These are phyloP conservation scores for Paracanthobrama guichenoti DNA, from an alignment of 2,113 vertebrate species.

Conservation along the genomic window DNA sequence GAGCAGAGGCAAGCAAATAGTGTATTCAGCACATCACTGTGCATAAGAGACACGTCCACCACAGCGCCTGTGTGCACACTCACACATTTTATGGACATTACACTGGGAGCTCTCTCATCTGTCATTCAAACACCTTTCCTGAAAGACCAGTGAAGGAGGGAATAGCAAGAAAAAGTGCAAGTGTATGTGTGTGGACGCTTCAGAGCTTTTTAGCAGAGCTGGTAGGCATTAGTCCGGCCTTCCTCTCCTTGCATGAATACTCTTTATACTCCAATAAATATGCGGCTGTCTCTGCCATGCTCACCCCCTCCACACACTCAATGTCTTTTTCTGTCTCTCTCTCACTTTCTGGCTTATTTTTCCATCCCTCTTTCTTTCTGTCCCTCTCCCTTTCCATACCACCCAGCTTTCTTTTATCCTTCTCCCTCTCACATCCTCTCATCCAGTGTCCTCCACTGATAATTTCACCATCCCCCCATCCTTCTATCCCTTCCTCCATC, in stretches of 20 bases:
- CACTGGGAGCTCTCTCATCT: slow-evolving; percentile 41
- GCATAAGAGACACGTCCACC: slow-evolving; percentile 29
- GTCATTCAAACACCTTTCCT: slow-evolving; percentile 51
- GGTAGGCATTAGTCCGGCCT: slow-evolving; percentile 65
- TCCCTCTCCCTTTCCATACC: not conserved
- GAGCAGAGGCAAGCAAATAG: slow-evolving; percentile 28
- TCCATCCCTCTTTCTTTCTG: not conserved
- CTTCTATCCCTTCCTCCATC: slow-evolving; percentile 14
- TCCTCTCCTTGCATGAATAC: slow-evolving; percentile 63
- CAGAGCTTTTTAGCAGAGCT: slow-evolving; percentile 61
- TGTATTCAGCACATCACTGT: slow-evolving; percentile 34
- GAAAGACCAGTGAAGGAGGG: slow-evolving; percentile 30
- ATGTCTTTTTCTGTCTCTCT: slow-evolving; percentile 4
- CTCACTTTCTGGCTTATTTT: not conserved
- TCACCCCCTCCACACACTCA: slow-evolving; percentile 4
- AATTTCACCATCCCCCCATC: slow-evolving; percentile 16
- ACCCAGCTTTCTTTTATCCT: not conserved
- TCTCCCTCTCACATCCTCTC: slow-evolving; percentile 29
- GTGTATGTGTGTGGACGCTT: slow-evolving; percentile 45
- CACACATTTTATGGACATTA: slow-evolving; percentile 27
- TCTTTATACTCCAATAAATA: slow-evolving; percentile 68
- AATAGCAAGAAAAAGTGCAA: slow-evolving; percentile 1
- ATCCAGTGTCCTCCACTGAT: slow-evolving; percentile 8
- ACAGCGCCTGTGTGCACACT: not conserved
- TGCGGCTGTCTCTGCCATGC: slow-evolving; percentile 41